These are phyloP conservation scores for Myodes glareolus DNA, from an alignment of 2,113 vertebrate genomes.

Conservation along the genomic window DNA sequence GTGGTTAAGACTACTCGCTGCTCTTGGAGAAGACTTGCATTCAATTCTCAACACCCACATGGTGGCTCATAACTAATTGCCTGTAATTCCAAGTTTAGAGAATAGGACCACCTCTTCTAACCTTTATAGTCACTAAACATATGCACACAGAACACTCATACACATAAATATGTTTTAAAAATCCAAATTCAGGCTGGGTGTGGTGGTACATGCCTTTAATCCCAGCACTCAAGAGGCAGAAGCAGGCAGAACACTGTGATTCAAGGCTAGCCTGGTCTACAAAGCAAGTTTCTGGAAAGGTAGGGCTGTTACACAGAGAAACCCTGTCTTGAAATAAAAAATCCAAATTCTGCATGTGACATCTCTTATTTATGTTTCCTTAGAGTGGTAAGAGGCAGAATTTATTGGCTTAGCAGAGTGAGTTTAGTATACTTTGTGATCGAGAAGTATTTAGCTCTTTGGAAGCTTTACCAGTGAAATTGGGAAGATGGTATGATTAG, in stretches of 20 bases:
- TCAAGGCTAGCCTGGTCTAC: background rate
- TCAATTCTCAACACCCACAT: background rate
- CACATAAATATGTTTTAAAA: background rate
- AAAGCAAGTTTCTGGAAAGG: background rate
- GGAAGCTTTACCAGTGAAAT: slow-evolving; percentile 30
- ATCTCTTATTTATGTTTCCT: slow-evolving; percentile 36
- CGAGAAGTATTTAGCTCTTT: background rate
- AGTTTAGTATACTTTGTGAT: background rate
- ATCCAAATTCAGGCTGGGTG: background rate
- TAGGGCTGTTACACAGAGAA: background rate
- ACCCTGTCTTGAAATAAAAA: background rate
- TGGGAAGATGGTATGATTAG: slow-evolving; percentile 10
- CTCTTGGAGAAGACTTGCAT: background rate
- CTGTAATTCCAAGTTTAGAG: background rate
- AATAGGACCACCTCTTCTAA: background rate
- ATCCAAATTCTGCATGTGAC: background rate
- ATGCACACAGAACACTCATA: background rate
- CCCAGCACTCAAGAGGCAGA: background rate
- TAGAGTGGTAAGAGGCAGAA: background rate
- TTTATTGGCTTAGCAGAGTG: slow-evolving; percentile 19
- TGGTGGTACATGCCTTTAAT: background rate
- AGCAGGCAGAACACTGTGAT: background rate
- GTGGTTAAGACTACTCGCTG: background rate
- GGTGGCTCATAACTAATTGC: background rate
- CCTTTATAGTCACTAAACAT: background rate